Base-by-base conservation (phyloP, 2,888 invertebrate genomes). In the Sinopyrophorus schimmeli region DNA sequence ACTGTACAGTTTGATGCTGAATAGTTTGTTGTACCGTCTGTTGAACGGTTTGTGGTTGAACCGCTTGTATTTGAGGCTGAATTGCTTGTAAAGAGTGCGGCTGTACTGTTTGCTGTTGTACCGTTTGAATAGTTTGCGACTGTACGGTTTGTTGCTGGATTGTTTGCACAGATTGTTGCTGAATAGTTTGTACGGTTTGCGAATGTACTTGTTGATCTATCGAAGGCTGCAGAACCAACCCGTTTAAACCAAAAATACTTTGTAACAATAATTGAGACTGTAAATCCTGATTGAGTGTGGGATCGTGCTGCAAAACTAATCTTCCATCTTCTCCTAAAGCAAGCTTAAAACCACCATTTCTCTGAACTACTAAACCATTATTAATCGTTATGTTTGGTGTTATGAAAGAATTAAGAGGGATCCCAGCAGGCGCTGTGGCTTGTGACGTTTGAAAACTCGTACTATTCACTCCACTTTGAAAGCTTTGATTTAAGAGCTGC, bases 251-350 rank as follows among this genome's bases (percentile, higher is more conserved):
- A 37, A 74, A 67, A 14, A 74, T 60, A 47, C 72, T 72, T 54
- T 74, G 74, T 5, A 74, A 53, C n/a, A 74, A 64, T 26, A 74
- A 56, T 54, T 74, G 74, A 7, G 71, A 71, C 54, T 74, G 72
- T 9, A 74, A 67, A 61, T 80, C 80, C 55, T 80, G 80, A 31
- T 78, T 79, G 26, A 77, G 66, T 40, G 77, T 78, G 2, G 82
- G 80, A 55, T 83, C 81, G 59, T 84, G 85, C 28, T 84, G 83
- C 37, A 86, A 68, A 26, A 86, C 77, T 28, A 86, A 73, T 14
- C 83, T 74, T 5, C 85, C 85, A 58, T 86, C 84, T 66, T 86
- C 86, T 1, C 82, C 81, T 32, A 86, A 75, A 0, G 85, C 81
- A 42, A 86, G 70, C 48, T 83, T 80, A 46, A 85, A 74, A 41